A percentile compares a stretch with the other conserved stretches of the same genome.
Conservation (phyloP, 2,888 invertebrate species). For the Melinopterus prodromus region DNA sequence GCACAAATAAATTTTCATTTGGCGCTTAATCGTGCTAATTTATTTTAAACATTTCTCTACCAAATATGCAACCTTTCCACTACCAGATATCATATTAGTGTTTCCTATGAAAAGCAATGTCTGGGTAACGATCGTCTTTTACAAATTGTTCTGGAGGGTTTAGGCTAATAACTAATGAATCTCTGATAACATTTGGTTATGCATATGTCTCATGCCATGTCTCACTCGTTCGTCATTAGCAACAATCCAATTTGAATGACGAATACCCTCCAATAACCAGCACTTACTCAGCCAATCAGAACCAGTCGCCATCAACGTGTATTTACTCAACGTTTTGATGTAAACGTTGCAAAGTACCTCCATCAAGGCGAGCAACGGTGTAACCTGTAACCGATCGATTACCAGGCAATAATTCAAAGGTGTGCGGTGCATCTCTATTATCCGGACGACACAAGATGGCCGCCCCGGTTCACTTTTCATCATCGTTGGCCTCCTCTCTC, state of each 20-base stretch:
- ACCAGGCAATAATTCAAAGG: constrained; percentile 4
- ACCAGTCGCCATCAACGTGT: background rate
- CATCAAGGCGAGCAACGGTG: background rate
- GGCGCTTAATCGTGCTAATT: background rate
- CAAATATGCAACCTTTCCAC: no score
- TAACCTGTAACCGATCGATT: constrained; percentile 4
- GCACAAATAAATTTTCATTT: no score
- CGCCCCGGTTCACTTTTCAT: background rate
- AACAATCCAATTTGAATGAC: background rate
- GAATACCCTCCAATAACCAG: background rate
- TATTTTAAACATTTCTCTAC: background rate
- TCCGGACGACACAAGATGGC: background rate
- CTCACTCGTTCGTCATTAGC: no score
- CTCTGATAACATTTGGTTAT: no score
- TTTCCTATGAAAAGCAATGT: no score
- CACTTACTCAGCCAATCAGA: background rate
- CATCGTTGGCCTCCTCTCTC: background rate
- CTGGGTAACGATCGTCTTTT: no score
- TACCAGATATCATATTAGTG: no score
- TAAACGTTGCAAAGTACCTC: constrained; percentile 4
- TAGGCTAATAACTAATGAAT: no score
- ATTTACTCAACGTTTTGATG: background rate
- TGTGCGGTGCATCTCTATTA: background rate
- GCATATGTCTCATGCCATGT: no score
- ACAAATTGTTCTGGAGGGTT: no score